Percentiles rank a stretch among this genome's conserved stretches.
Conservation (phyloP, 1,140 invertebrate genomes). For the Ectropis grisescens region DNA sequence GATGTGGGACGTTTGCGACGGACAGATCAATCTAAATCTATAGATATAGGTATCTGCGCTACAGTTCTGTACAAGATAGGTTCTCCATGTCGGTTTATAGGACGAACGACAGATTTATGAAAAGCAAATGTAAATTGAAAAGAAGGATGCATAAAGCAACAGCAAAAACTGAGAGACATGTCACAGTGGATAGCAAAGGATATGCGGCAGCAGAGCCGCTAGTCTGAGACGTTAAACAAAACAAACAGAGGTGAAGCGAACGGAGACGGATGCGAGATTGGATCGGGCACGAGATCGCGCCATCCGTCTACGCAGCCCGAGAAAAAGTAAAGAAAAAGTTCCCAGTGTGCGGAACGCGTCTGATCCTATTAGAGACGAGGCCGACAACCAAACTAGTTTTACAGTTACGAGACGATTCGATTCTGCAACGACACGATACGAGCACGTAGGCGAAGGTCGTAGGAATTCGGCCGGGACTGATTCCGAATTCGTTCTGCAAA, state of each 20-base stretch:
- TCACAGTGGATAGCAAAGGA: too few relatives aligned
- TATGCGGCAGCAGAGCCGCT: too few relatives aligned
- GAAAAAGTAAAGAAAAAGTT: conserved; percentile 53
- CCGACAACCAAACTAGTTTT: conserved; percentile 55
- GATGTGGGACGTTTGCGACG: too few relatives aligned
- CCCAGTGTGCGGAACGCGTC: conserved; percentile 38
- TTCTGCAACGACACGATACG: too few relatives aligned
- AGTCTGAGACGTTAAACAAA: conserved; percentile 2
- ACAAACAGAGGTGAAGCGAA: conserved; percentile 4
- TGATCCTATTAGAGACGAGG: conserved; percentile 52
- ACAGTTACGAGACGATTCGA: conserved; percentile 51
- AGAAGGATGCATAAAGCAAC: too few relatives aligned
- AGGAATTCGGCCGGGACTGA: conserved; percentile 46
- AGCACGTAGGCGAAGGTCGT: conserved; percentile 53
- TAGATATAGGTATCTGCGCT: too few relatives aligned
- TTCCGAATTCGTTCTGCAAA: conserved; percentile 42
- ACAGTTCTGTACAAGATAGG: too few relatives aligned
- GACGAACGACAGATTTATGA: too few relatives aligned
- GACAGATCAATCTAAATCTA: too few relatives aligned
- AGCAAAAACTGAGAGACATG: too few relatives aligned
- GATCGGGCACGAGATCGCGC: conserved; percentile 3
- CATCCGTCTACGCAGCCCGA: conserved; percentile 16
- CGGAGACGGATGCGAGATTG: conserved; percentile 7
- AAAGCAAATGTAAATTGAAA: too few relatives aligned
- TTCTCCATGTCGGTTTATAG: too few relatives aligned